These are phyloP conservation scores for Gastrophysa polygoni DNA, from an alignment of 2,888 invertebrate species.

Conservation along the genomic window DNA sequence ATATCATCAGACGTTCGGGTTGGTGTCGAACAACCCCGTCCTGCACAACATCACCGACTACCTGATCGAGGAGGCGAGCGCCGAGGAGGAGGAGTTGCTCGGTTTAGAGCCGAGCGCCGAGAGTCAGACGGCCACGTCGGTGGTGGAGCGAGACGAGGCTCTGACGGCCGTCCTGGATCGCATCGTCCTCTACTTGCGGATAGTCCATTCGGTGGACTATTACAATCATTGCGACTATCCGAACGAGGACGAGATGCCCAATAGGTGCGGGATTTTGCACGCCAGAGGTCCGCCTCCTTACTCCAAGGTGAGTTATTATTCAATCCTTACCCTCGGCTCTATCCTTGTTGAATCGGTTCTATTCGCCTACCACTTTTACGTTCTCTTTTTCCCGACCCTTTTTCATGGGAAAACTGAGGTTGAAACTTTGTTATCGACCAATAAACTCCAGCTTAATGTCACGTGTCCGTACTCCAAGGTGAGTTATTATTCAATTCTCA, in stretches of 20 bases:
- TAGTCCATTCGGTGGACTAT: slow-evolving; percentile 98
- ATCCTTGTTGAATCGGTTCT: no score
- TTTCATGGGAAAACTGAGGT: no score
- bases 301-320: slow-evolving; percentile 62
- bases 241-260: slow-evolving; percentile 99
- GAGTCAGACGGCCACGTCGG: slow-evolving; percentile 57
- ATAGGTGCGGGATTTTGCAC: slow-evolving; percentile 97
- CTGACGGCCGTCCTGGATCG: slow-evolving; percentile 76
- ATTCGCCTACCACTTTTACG: no score
- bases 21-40: slow-evolving; percentile 89
- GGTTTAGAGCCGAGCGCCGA: slow-evolving; percentile 66
- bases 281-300: slow-evolving; percentile 88
- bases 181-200: slow-evolving; percentile 89
- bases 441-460: no score
- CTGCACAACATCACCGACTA: slow-evolving; percentile 97
- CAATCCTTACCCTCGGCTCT: no score
- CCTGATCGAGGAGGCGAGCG: slow-evolving; percentile 96
- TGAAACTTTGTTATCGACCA: no score
- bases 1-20: slow-evolving; percentile 64
- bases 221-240: slow-evolving; percentile 99
- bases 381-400: no score
- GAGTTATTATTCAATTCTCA: no score
- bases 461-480: no score
- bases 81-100: slow-evolving; percentile 94
- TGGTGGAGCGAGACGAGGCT: slow-evolving; percentile 73